These are phyloP conservation scores for Agelaius tricolor DNA, from an alignment of 2,113 vertebrate genomes.

Conservation along the genomic window DNA sequence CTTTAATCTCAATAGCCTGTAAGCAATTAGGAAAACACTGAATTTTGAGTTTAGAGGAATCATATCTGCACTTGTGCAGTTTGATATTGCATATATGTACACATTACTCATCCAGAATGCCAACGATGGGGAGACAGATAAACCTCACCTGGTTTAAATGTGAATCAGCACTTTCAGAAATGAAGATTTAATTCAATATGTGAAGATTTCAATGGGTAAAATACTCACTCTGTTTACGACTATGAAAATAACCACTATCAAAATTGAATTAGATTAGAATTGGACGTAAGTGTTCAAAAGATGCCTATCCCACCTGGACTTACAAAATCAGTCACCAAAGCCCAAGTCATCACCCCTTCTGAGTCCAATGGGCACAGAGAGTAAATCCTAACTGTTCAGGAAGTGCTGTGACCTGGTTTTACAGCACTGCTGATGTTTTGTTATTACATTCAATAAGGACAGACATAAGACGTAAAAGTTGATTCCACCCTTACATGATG, in stretches of 20 bases:
- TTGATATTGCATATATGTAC: not conserved
- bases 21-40: slow-evolving; percentile 58
- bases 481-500: not conserved
- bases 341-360: not conserved
- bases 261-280: not conserved
- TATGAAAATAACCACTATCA: not conserved
- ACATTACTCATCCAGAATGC: slow-evolving; percentile 23
- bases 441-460: not conserved
- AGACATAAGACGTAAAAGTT: not conserved
- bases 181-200: not conserved
- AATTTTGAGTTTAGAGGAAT: not conserved
- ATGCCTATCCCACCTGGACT: not conserved
- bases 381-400: fast-evolving
- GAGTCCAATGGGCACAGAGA: not conserved
- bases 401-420: not conserved
- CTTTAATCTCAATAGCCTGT: slow-evolving; percentile 54
- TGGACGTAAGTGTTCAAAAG: not conserved
- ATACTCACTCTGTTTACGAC: not conserved
- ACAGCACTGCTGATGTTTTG: not conserved
- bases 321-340: not conserved
- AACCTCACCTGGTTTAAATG: not conserved
- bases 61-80: not conserved
- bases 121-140: slow-evolving; percentile 10
- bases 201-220: not conserved
- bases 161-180: not conserved